Evolutionary conservation across 2,113 vertebrate species (phyloP), one percentile per base, ranked within the genome.

Genomic region (Corythornis vintsioides): DNA sequence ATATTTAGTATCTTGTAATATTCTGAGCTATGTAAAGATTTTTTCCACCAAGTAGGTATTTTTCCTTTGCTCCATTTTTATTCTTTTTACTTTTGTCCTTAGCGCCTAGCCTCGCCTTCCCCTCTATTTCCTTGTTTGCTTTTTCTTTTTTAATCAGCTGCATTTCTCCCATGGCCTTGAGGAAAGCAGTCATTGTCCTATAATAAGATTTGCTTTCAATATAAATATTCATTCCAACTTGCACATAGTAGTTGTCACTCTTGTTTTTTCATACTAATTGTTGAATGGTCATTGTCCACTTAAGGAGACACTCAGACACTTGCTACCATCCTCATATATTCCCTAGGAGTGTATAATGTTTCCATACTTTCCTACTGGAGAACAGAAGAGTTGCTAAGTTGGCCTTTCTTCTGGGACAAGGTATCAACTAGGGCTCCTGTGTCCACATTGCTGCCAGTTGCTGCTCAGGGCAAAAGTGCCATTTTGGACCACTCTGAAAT

Each of bases 391-490:
- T 48, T 67, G 8, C 11, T 67, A 43, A 55, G 14, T 26, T 15
- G 6, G 29, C 21, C n/a, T 72, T 57, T 16, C 7, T 40, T 14
- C 17, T 38, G 18, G 40, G 15, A 20, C 63, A 40, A 83, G 20
- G 15, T 14, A 21, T 3, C 1, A 1, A 4, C 3, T 6, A 5
- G 10, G 31, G n/a, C 4, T 74, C 11, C 21, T 47, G 18, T 50
- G 28, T 33, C 59, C 1, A 2, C 1, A 12, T n/a, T 86, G 45
- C 53, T n/a, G 13, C 13, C 1, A 7, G 12, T 64, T 69, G 4
- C 50, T 69, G 4, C 50, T 78, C 7, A 2, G 40, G 47, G 22
- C 66, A 84, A 17, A 52, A 82, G 75, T 19, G 16, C 7, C 56
- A 10, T 6, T 24, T 84, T 29, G 65, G 43, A 63, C 20, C 20